These are phyloP conservation scores for Napeogenes inachia DNA, from an alignment of 2,888 invertebrate genomes.

Conservation along the genomic window DNA sequence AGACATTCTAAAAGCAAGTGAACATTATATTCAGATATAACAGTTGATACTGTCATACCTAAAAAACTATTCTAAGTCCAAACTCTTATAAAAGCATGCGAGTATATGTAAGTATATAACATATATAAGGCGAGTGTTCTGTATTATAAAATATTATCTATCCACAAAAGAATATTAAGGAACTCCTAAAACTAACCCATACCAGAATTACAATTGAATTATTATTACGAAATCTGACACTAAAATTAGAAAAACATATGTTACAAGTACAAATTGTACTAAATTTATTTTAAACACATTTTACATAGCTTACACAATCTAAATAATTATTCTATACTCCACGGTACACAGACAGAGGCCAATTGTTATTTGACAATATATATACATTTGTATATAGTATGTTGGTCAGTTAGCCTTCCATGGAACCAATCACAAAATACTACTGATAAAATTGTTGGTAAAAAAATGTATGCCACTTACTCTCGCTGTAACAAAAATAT, in stretches of 20 bases:
- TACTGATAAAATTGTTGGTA: too few species aligned
- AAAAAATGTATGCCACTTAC: too few species aligned
- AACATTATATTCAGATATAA: neutral
- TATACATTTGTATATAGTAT: too few species aligned
- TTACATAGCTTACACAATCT: conserved; percentile 3
- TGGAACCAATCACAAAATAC: too few species aligned
- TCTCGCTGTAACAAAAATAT: neutral
- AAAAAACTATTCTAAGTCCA: neutral
- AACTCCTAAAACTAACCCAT: neutral
- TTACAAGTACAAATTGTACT: conserved; percentile 2
- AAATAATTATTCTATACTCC: neutral
- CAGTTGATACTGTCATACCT: neutral
- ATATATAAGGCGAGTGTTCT: conserved; percentile 57
- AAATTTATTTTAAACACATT: neutral
- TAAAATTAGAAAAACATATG: neutral
- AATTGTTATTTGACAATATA: too few species aligned
- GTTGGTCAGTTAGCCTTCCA: too few species aligned
- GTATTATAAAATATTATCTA: neutral
- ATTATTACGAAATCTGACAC: neutral
- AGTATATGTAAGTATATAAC: conserved; percentile 49
- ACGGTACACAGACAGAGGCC: neutral
- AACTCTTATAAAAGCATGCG: conserved; percentile 43
- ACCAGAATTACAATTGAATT: neutral
- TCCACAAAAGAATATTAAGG: neutral
- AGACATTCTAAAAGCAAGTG: neutral